Base-by-base conservation (phyloP, 2,888 invertebrate species). In the Leptopilina myrica region DNA sequence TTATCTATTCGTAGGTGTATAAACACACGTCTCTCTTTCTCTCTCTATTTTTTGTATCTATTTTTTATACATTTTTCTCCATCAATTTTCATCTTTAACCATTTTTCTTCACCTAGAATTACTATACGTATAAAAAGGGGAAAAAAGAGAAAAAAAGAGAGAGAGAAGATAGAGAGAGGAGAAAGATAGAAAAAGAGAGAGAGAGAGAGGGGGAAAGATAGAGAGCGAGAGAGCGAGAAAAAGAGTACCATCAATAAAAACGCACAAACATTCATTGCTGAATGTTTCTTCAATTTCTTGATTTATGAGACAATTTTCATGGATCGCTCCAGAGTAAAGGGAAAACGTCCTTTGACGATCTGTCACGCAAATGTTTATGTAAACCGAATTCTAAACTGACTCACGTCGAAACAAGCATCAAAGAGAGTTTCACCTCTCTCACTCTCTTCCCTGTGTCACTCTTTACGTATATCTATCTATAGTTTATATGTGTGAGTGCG, bases 301-400 rank as follows among this genome's bases (percentile, higher is more conserved):
- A 76, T 76, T 69, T 69, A 69, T 69, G 49, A 53, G 43, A 14
- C 49, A 49, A 49, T 49, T 49, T 49, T 49, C 49, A 49, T 49
- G 49, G 9, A 49, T 12, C 26, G 53, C 6, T 5, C 9, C 9
- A 49, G 15, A 15, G 15, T 7, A 69, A 69, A 53, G 15, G 69
- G 53, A 9, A 62, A 69, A 14, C 46, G 26, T 69, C 49, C 69
- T 69, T 69, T 69, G 69, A 69, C 69, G 69, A 69, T 69, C 26
- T 12, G 49, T 69, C 53, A 33, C 26, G 49, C 69, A 12, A 69
- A 69, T 49, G 14, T 49, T 53, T 69, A 53, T 53, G 69, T 69
- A 69, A 69, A 46, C 53, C 26, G 20, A 49, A 8, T 20, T 69
- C 26, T 14, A 49, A 20, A 26, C 49, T 14, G 49, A 49, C 20